Conservation (phyloP, 2,888 invertebrate genomes). For the Brachycybe producta region DNA sequence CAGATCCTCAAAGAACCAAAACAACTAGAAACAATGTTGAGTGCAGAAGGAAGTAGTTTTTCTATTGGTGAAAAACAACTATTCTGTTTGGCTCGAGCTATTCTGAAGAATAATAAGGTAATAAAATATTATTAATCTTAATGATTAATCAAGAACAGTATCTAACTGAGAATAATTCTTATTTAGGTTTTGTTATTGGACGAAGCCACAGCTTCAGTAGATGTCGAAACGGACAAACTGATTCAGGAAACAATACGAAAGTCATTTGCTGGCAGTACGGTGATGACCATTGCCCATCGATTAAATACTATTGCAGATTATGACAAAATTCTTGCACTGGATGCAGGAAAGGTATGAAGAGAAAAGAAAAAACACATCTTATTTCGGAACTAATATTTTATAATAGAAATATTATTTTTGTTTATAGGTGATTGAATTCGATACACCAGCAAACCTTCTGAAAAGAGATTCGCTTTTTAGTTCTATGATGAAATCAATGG, state of each 20-base stretch:
- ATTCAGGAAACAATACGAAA: slow-evolving; percentile 42
- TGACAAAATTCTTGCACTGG: slow-evolving; percentile 44
- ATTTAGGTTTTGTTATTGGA: slow-evolving; percentile 43
- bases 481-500: slow-evolving; percentile 10
- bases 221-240: slow-evolving; percentile 42
- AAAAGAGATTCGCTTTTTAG: slow-evolving; percentile 1
- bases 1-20: slow-evolving; percentile 26
- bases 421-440: slow-evolving; percentile 35
- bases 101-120: slow-evolving; percentile 30
- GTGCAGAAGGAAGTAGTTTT: slow-evolving; percentile 23
- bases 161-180: slow-evolving; percentile 20
- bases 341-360: slow-evolving; percentile 38
- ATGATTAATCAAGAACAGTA: slow-evolving; percentile 15
- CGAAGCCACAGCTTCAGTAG: slow-evolving; percentile 45
- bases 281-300: slow-evolving; percentile 47
- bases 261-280: slow-evolving; percentile 43
- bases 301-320: slow-evolving; percentile 43
- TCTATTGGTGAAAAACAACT: slow-evolving; percentile 32
- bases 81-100: slow-evolving; percentile 30
- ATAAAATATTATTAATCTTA: no score
- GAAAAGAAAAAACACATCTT: no score
- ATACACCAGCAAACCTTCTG: slow-evolving; percentile 34
- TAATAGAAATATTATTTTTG: not conserved
- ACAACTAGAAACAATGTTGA: slow-evolving; percentile 21
- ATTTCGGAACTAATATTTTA: no score